Evolutionary conservation across 2,113 vertebrate species (phyloP), one percentile per base, ranked within the genome.

Genomic region (Chamaetylas fuelleborni): DNA sequence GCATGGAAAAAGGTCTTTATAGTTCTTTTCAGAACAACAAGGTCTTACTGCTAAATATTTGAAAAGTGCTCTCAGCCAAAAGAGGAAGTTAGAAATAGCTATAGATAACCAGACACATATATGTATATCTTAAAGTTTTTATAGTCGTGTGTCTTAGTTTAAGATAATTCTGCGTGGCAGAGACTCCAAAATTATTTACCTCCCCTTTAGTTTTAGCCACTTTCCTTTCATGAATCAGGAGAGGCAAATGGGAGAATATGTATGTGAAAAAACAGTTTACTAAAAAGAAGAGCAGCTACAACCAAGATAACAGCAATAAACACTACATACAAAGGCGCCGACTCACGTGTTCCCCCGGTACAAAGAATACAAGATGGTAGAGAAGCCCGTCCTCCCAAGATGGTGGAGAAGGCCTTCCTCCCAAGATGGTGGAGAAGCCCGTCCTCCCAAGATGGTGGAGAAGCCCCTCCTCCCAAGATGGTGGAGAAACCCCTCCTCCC

Each of bases 301-400:
- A 31, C n/a, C 19, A 42, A 34, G 15, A 24, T 14, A 57, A 34
- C 13, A 48, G 20, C 25, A 66, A 66, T 34, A 76, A 50, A 5
- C 3, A 16, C 29, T 31, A 50, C 18, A 66, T 40, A 42, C 8
- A 42, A 42, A 17, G 8, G 10, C 11, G 16, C 16, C 20, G 20
- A 66, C 13, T 20, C 20, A 31, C 3, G 3, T 19, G 8, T 3
- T 16, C 19, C 3, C 29, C 14, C 1, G 0, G 12, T 5, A 19
- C 6, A 57, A 58, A 31, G 36, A 31, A 31, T 40, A 29, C 29
- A 57, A 48, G 38, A 51, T 29, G 50, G 15, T 9, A 15, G 19
- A 47, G 14, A 67, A 38, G 8, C 12, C n/a, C 40, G 5, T 42
- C 16, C 20, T 54, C 36, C 23, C 29, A 57, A 48, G 38, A 51